Evolutionary conservation across 2,113 vertebrate genomes (phyloP).

Genomic region (Ophthalmolycus amberensis): DNA sequence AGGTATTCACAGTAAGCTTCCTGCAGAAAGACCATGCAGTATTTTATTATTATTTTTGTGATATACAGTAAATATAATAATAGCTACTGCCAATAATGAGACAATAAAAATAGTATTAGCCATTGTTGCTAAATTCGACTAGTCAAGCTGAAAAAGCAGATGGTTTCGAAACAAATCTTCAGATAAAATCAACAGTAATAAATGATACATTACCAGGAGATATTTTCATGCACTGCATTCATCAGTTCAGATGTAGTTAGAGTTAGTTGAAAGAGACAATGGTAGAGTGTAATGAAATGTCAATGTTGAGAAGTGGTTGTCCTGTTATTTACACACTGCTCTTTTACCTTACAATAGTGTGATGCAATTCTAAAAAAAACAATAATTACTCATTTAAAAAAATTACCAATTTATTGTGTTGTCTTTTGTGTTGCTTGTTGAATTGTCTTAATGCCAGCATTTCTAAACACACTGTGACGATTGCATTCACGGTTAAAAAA

Average conservation of each 20-base stretch:
- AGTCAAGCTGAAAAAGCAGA: background rate
- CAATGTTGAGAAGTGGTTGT: background rate
- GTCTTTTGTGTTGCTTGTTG: background rate
- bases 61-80: background rate
- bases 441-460: background rate
- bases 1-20: constrained; percentile 94
- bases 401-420: too few species aligned
- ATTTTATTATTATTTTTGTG: background rate
- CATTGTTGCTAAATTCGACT: background rate
- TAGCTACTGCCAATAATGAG: too few species aligned
- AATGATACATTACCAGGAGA: background rate
- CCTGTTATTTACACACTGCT: background rate
- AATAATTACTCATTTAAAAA: background rate
- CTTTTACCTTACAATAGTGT: background rate
- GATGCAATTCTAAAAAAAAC: background rate
- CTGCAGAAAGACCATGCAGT: constrained; percentile 78
- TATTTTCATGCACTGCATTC: background rate
- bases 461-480: background rate
- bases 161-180: background rate
- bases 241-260: background rate
- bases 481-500: background rate
- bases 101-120: background rate
- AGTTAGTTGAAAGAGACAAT: background rate
- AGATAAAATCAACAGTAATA: background rate
- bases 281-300: background rate